Percentiles rank a stretch among this genome's conserved stretches.
Conservation (phyloP, 2,888 invertebrate genomes). For the Folsomia candida region DNA sequence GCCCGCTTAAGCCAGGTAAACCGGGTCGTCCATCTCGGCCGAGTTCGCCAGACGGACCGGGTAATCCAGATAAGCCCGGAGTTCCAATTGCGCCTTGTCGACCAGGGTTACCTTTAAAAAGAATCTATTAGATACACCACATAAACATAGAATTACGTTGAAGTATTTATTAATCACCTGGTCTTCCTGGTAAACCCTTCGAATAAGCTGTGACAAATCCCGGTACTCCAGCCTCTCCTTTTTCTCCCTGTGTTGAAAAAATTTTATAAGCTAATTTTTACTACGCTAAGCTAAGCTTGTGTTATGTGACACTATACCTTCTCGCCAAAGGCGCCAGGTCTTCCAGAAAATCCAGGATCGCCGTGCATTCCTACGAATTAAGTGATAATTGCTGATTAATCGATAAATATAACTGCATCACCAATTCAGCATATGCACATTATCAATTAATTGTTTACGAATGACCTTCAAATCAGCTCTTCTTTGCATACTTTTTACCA, state of each 20-base stretch:
- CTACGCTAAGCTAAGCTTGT: background rate
- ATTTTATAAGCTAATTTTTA: background rate
- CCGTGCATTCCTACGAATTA: conserved; percentile 64
- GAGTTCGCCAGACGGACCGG: conserved; percentile 52
- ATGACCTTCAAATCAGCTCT: no score
- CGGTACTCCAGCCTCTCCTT: conserved; percentile 33
- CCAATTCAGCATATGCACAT: no score
- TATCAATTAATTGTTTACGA: no score
- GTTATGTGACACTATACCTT: conserved; percentile 23
- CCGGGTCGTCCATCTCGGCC: conserved; percentile 38
- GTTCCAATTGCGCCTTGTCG: conserved; percentile 22
- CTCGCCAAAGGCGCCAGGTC: conserved; percentile 34
- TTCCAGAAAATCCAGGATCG: conserved; percentile 59
- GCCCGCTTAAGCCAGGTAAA: conserved; percentile 26
- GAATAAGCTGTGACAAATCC: conserved; percentile 18
- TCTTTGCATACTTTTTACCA: no score
- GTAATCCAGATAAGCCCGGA: conserved; percentile 53
- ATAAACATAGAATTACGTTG: background rate
- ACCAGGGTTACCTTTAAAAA: conserved; percentile 14
- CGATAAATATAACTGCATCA: no score
- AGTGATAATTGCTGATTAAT: conserved; percentile 20
- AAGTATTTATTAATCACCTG: conserved; percentile 20
- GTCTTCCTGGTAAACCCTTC: conserved; percentile 40
- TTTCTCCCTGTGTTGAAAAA: conserved; percentile 28
- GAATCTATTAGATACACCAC: background rate